phyloP scores from a whole-genome alignment of 92 coral and sea anemone genomes.

The Porites divaricata region DNA sequence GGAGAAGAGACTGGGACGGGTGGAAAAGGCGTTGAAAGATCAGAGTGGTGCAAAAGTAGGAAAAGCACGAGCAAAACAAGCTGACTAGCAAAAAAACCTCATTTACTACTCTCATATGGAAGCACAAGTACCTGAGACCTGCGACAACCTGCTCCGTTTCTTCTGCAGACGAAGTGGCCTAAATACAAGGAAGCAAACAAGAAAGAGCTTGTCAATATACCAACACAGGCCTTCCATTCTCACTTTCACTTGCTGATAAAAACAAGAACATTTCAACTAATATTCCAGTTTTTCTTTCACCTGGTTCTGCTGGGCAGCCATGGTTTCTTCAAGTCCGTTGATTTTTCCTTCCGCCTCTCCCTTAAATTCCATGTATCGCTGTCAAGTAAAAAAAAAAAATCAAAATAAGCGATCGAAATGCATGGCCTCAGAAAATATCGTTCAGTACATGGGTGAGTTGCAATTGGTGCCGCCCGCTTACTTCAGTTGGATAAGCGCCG shows the following conservation, averaged over 20 bases:
- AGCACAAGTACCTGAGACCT: slow-evolving; percentile 59
- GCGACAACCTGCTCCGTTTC: slow-evolving; percentile 73
- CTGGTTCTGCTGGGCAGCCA: slow-evolving; percentile 78
- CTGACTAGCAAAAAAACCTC: neutral
- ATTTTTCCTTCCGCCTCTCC: slow-evolving; percentile 66
- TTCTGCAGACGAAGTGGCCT: slow-evolving; percentile 85
- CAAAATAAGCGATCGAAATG: neutral
- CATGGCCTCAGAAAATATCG: too few species aligned
- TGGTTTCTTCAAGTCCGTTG: slow-evolving; percentile 67
- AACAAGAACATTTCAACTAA: too few species aligned
- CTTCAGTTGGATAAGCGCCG: too few species aligned
- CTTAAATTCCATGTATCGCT: slow-evolving; percentile 75
- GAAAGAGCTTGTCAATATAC: neutral
- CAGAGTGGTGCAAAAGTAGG: too few species aligned
- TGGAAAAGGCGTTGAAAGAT: too few species aligned
- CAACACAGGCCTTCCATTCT: too few species aligned
- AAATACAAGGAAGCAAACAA: neutral
- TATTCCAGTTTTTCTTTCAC: slow-evolving; percentile 7
- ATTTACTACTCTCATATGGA: neutral
- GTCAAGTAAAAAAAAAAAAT: neutral
- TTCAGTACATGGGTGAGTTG: too few species aligned
- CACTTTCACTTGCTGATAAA: too few species aligned
- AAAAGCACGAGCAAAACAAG: neutral
- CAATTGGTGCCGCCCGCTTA: too few species aligned
- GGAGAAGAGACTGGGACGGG: too few species aligned